phyloP scores from a whole-genome alignment of 2,888 invertebrate genomes.

The Ischnus inquisitorius region DNA sequence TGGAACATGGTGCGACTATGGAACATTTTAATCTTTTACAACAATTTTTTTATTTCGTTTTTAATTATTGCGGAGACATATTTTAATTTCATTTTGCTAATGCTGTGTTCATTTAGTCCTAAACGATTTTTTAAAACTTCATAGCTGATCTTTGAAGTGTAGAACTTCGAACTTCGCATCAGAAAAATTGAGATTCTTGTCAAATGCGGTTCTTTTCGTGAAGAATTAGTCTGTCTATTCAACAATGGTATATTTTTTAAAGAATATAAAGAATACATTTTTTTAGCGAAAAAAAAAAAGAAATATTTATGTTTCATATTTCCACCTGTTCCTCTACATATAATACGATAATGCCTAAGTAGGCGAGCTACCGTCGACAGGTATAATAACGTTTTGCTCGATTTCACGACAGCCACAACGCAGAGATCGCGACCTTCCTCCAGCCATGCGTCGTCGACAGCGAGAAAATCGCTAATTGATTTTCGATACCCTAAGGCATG shows the following conservation, averaged over 20 bases:
- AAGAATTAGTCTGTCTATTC: too few species aligned
- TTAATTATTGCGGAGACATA: too few species aligned
- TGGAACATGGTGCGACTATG: not conserved
- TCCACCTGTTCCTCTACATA: slow-evolving; percentile 7
- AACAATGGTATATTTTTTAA: not conserved
- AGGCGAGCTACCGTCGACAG: slow-evolving; percentile 41
- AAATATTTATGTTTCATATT: slow-evolving; percentile 10
- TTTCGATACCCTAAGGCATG: slow-evolving; percentile 66
- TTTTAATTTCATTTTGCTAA: too few species aligned
- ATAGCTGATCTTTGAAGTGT: too few species aligned
- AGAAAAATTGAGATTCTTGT: too few species aligned
- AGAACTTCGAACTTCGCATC: too few species aligned
- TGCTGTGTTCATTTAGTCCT: too few species aligned
- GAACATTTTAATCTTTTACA: not conserved
- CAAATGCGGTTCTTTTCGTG: too few species aligned
- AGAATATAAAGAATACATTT: too few species aligned
- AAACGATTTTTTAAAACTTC: too few species aligned
- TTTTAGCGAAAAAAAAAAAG: too few species aligned
- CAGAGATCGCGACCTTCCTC: slow-evolving; percentile 52
- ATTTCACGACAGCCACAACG: not conserved
- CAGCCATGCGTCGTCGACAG: slow-evolving; percentile 36
- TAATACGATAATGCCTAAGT: slow-evolving; percentile 6
- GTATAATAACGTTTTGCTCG: not conserved
- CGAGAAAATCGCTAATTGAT: slow-evolving; percentile 68
- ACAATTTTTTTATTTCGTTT: not conserved